Conservation (phyloP, 2,888 invertebrate genomes). For the Perizoma affinitatum region DNA sequence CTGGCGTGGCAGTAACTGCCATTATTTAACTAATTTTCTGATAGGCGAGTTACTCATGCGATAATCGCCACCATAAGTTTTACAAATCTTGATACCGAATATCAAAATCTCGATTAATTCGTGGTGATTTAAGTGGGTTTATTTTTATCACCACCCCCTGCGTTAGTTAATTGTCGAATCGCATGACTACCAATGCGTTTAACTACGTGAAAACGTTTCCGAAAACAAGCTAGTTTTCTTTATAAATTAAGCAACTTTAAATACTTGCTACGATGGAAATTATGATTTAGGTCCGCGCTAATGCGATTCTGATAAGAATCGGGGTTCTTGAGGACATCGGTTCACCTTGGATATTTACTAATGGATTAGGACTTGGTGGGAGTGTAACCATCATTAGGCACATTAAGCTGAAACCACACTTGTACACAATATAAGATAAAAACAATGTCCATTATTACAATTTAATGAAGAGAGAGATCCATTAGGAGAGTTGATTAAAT, state of each 20-base stretch:
- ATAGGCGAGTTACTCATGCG: conserved; percentile 8
- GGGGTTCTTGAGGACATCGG: conserved; percentile 37
- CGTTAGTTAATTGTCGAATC: conserved; percentile 65
- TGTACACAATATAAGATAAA: conserved; percentile 61
- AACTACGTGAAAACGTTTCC: conserved; percentile 75
- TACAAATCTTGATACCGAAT: conserved; percentile 33
- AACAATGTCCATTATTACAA: conserved; percentile 76
- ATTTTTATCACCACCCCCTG: conserved; percentile 51
- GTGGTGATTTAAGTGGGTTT: conserved; percentile 44
- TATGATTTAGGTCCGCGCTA: conserved; percentile 50
- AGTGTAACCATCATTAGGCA: conserved; percentile 46
- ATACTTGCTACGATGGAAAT: conserved; percentile 48
- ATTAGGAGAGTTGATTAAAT: conserved; percentile 81
- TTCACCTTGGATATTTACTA: conserved; percentile 27
- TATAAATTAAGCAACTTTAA: conserved; percentile 56
- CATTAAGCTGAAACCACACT: conserved; percentile 55
- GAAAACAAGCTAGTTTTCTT: conserved; percentile 70
- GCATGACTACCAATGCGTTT: conserved; percentile 62
- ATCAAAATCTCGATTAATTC: conserved; percentile 34
- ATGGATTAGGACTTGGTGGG: conserved; percentile 21
- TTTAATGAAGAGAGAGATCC: conserved; percentile 79
- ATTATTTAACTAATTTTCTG: conserved; percentile 6
- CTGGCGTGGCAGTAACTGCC: no score
- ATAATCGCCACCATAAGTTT: conserved; percentile 36
- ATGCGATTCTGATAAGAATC: conserved; percentile 56